Percentiles rank a stretch among this genome's conserved stretches.
Evolutionary conservation across 2,797 vertebrate genomes (phyloP).

Genomic region (Agapornis canus): DNA sequence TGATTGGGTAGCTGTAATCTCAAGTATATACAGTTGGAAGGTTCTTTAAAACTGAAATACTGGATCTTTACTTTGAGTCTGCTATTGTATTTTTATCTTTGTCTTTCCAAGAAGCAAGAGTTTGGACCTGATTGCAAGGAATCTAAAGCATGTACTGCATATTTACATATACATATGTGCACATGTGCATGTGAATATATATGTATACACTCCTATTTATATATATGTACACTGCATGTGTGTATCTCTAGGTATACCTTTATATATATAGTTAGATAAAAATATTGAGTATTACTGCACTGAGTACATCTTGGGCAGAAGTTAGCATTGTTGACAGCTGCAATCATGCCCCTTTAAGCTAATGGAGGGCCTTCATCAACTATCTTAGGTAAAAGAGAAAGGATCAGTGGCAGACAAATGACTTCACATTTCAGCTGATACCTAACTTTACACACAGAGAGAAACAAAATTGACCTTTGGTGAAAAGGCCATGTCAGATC

Average conservation of each 20-base stretch:
- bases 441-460: not conserved
- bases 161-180: not conserved
- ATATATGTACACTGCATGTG: fast-evolving
- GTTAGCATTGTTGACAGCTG: not conserved
- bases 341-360: not conserved
- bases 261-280: not conserved
- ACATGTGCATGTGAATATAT: not conserved
- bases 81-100: constrained; percentile 5
- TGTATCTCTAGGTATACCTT: not conserved
- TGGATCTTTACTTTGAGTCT: not conserved
- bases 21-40: not conserved
- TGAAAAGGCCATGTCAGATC: not conserved
- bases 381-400: not conserved
- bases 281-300: not conserved
- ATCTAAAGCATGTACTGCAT: not conserved
- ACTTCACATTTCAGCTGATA: not conserved
- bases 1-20: not conserved
- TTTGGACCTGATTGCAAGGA: not conserved
- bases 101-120: not conserved
- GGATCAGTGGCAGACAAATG: not conserved
- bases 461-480: not conserved
- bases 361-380: not conserved
- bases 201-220: not conserved
- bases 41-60: not conserved
- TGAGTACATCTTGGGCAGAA: not conserved